Conservation (phyloP, 2,888 invertebrate genomes). For the Oligia strigilis region DNA sequence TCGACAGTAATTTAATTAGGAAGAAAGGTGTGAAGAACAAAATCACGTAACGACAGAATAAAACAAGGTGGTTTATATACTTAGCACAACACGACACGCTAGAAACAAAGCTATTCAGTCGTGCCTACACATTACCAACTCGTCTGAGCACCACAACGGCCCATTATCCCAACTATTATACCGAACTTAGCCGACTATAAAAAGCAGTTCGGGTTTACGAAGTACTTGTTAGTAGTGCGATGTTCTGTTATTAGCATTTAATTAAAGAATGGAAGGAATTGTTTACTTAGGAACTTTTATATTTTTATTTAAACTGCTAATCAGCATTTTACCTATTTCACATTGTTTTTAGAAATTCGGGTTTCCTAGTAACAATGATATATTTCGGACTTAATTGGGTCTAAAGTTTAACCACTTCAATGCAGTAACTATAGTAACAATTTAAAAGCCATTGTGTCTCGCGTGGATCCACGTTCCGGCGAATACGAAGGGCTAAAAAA, state of each 20-base stretch:
- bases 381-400: not conserved
- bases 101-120: slow-evolving; percentile 30
- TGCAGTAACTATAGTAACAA: too few relatives aligned
- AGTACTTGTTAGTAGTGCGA: slow-evolving; percentile 32
- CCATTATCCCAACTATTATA: slow-evolving; percentile 52
- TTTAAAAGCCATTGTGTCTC: not conserved
- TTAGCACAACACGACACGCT: slow-evolving; percentile 23
- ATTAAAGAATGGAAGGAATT: slow-evolving; percentile 16
- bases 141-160: slow-evolving; percentile 40
- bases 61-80: not conserved
- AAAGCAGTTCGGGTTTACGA: slow-evolving; percentile 41
- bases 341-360: not conserved
- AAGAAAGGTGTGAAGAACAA: slow-evolving; percentile 3
- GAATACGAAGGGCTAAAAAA: not conserved
- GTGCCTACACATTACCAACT: slow-evolving; percentile 42
- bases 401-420: not conserved
- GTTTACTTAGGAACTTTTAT: not conserved
- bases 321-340: not conserved
- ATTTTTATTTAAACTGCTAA: not conserved
- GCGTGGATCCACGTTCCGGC: not conserved
- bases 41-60: not conserved
- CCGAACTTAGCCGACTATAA: slow-evolving; percentile 41
- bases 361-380: not conserved
- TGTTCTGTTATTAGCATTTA: slow-evolving; percentile 31
- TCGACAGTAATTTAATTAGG: not conserved